Conservation (phyloP, 92 coral and sea anemone species). For the Isaurus tuberculatus region DNA sequence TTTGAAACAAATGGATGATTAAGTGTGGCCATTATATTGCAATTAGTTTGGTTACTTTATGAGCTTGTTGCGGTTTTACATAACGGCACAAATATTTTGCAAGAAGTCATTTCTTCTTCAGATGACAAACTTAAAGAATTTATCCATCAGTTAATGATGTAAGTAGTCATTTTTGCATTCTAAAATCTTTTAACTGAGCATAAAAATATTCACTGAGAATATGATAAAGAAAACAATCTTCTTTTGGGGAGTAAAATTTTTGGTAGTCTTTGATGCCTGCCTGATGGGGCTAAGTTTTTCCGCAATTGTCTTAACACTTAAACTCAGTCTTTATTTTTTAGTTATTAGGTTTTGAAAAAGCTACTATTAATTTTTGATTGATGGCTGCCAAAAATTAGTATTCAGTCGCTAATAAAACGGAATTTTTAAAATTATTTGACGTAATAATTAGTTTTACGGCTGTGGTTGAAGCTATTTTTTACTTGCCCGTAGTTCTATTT, state of each 20-base stretch:
- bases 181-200: conserved; percentile 14
- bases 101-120: background rate
- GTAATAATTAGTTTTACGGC: conserved; percentile 22
- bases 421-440: conserved; percentile 8
- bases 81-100: background rate
- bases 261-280: background rate
- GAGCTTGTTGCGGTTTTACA: background rate
- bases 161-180: conserved; percentile 20
- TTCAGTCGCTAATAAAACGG: background rate
- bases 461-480: background rate
- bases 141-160: background rate
- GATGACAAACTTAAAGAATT: background rate
- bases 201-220: conserved; percentile 1
- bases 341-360: background rate
- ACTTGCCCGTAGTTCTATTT: background rate
- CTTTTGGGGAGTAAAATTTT: no score
- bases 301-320: background rate
- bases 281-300: no score
- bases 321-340: background rate
- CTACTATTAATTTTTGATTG: conserved; percentile 16
- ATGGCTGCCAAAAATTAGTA: background rate
- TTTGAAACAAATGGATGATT: conserved; percentile 25
- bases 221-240: no score
- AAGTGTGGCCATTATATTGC: conserved; percentile 31
- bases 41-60: background rate